Conservation (phyloP, 1,140 invertebrate species). For the Antheraea mylitta region DNA sequence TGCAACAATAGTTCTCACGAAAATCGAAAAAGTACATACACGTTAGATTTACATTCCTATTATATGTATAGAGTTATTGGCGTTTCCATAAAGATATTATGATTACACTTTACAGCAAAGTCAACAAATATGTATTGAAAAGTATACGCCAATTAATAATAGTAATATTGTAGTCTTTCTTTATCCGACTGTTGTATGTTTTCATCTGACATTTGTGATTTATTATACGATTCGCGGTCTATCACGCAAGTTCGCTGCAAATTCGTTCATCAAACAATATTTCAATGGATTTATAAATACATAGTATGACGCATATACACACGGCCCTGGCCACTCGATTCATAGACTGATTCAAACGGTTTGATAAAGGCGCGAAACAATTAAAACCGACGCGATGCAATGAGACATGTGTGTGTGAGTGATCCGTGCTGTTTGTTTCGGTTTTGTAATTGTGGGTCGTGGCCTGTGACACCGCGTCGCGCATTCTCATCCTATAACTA, state of each 20-base stretch:
- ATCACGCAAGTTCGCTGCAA: not conserved
- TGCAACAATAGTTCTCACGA: no score
- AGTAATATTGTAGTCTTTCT: no score
- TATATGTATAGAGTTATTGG: no score
- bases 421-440: conserved; percentile 63
- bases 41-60: no score
- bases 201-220: no score
- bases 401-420: conserved; percentile 14
- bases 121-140: no score
- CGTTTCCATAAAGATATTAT: no score
- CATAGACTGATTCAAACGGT: conserved; percentile 22
- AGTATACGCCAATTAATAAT: no score
- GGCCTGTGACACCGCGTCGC: conserved; percentile 23
- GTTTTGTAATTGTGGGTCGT: conserved; percentile 56
- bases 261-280: not conserved
- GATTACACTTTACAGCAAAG: no score
- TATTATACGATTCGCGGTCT: not conserved
- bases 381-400: conserved; percentile 36
- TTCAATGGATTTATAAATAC: not conserved
- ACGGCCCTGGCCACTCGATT: conserved; percentile 14
- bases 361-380: conserved; percentile 39
- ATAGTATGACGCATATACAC: not conserved
- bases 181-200: no score
- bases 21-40: no score
- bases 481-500: conserved; percentile 46